Evolutionary conservation across 2,113 vertebrate genomes (phyloP).

Genomic region (Hipposideros armiger): DNA sequence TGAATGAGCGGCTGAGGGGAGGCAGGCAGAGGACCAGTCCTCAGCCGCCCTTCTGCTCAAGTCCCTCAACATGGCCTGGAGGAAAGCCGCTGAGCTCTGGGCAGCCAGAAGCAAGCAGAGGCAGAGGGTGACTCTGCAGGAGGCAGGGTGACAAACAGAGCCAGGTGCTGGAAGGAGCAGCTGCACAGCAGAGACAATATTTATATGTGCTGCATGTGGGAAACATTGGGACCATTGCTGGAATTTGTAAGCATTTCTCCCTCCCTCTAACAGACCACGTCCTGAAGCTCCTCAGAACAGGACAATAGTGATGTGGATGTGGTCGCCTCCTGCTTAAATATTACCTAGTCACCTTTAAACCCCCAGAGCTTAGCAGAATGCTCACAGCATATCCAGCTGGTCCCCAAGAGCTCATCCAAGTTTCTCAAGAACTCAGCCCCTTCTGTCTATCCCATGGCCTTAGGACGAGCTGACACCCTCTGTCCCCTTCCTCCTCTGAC

Average conservation of each 20-base stretch:
- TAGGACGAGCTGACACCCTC: fast-evolving
- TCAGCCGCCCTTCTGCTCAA: neutral
- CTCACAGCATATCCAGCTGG: fast-evolving
- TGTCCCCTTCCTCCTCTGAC: neutral
- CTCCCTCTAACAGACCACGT: neutral
- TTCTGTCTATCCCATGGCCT: fast-evolving
- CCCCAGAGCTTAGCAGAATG: neutral
- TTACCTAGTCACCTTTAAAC: neutral
- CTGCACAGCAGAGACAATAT: neutral
- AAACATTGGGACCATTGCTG: neutral
- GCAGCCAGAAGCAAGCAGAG: neutral
- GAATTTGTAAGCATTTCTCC: slow-evolving; percentile 11
- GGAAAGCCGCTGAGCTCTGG: neutral
- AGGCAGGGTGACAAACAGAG: slow-evolving; percentile 44
- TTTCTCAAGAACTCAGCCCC: neutral
- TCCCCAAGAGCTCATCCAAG: neutral
- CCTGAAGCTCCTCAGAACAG: neutral
- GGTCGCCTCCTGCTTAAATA: neutral
- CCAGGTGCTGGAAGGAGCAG: slow-evolving; percentile 65
- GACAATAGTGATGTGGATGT: neutral
- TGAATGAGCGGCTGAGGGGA: neutral
- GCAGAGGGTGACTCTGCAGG: neutral
- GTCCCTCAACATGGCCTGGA: neutral
- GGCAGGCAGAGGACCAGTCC: neutral
- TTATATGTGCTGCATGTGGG: neutral